These are phyloP conservation scores for Procambarus clarkii DNA, from an alignment of 1,140 invertebrate species.

Conservation along the genomic window DNA sequence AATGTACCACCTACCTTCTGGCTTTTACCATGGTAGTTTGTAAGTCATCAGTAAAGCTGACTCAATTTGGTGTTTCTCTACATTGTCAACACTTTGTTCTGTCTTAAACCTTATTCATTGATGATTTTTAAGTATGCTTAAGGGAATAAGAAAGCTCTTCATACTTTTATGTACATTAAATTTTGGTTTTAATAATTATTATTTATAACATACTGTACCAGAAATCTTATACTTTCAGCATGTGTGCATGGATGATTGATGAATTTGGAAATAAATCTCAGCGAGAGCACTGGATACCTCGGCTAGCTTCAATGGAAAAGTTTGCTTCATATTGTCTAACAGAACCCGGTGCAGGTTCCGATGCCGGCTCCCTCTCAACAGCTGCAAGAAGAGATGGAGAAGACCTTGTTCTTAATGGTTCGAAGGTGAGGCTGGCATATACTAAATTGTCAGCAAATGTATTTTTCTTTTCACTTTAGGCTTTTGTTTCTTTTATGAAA, in stretches of 20 bases:
- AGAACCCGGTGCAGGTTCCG: constrained; percentile 78
- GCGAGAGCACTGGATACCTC: constrained; percentile 91
- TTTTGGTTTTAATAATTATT: too few species aligned
- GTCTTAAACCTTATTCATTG: too few species aligned
- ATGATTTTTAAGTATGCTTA: too few species aligned
- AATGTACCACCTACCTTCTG: too few species aligned
- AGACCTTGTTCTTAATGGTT: constrained; percentile 79
- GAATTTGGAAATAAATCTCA: constrained; percentile 89
- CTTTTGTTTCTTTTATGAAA: too few species aligned
- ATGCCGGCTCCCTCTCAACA: constrained; percentile 78
- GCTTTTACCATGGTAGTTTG: too few species aligned
- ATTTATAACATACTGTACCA: too few species aligned
- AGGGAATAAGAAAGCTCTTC: too few species aligned
- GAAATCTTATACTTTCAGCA: constrained; percentile 74
- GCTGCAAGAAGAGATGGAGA: constrained; percentile 77
- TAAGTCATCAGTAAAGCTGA: too few species aligned
- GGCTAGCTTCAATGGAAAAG: constrained; percentile 83
- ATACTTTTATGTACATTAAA: too few species aligned
- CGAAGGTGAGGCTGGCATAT: constrained; percentile 76
- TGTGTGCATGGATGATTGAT: constrained; percentile 85
- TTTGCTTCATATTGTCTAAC: constrained; percentile 82
- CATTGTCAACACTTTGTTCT: too few species aligned
- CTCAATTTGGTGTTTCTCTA: too few species aligned
- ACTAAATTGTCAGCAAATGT: neutral
- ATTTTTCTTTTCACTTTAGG: neutral